Percentiles rank a stretch among this genome's conserved stretches.
These are phyloP conservation scores for Oxycera nigricornis DNA, from an alignment of 2,888 invertebrate species.

Conservation along the genomic window DNA sequence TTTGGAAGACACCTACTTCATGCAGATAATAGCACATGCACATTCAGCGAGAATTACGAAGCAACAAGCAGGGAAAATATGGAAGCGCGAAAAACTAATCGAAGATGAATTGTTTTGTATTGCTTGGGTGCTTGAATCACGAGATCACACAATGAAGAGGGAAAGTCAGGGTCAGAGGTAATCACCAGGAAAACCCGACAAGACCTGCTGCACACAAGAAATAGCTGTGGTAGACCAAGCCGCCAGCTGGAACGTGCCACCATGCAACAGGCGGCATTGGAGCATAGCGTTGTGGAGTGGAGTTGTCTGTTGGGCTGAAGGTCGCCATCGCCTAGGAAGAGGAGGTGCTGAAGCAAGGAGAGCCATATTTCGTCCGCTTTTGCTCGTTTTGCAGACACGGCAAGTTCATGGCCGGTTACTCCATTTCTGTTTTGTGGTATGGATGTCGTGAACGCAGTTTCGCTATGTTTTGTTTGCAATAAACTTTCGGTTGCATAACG, in stretches of 20 bases:
- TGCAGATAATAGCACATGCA: no score
- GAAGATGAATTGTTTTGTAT: no score
- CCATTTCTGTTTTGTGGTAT: constrained; percentile 25
- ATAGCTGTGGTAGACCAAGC: constrained; percentile 13
- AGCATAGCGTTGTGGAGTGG: background rate
- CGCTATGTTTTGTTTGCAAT: constrained; percentile 22
- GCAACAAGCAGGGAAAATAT: background rate
- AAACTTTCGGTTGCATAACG: constrained; percentile 28
- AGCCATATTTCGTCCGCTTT: background rate
- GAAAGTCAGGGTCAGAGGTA: constrained; percentile 14
- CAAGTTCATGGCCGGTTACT: constrained; percentile 40
- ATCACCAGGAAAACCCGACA: background rate
- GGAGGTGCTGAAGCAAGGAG: background rate
- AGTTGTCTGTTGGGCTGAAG: background rate
- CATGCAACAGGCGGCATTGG: background rate
- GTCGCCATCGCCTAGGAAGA: no score
- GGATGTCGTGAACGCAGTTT: background rate
- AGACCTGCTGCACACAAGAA: background rate
- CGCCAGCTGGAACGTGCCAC: background rate
- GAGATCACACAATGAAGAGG: background rate
- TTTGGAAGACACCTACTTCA: no score
- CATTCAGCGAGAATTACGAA: no score
- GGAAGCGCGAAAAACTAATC: background rate
- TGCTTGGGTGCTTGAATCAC: background rate
- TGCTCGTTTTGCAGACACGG: constrained; percentile 23